Percentiles rank a stretch among this genome's conserved stretches.
These are phyloP conservation scores for Steinernema feltiae DNA, from an alignment of 1,140 invertebrate genomes.

Conservation along the genomic window DNA sequence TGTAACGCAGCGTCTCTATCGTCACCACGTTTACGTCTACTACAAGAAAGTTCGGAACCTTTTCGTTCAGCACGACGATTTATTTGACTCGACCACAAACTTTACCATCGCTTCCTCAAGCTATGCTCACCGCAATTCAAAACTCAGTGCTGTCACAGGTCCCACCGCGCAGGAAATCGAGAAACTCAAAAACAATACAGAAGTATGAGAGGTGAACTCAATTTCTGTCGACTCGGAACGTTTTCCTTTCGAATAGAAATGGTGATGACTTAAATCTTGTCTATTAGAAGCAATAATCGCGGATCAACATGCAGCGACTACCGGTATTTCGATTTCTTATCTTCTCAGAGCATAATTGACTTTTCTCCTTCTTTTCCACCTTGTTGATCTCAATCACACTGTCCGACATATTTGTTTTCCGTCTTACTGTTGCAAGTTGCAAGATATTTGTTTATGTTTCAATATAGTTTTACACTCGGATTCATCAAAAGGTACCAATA, in stretches of 20 bases:
- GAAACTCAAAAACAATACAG: background rate
- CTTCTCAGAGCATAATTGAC: background rate
- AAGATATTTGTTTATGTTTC: no score
- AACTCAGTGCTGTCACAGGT: background rate
- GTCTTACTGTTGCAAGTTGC: no score
- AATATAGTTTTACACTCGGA: background rate
- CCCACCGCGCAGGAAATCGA: background rate
- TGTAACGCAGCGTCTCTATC: conserved; percentile 38
- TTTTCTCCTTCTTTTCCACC: background rate
- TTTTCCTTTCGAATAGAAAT: no score
- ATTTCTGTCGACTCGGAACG: no score
- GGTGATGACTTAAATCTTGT: no score
- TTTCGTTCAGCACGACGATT: background rate
- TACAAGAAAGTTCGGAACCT: background rate
- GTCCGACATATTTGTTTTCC: background rate
- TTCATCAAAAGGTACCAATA: background rate
- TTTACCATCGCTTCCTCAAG: background rate
- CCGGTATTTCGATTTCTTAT: background rate
- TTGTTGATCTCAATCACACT: background rate
- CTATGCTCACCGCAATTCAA: background rate
- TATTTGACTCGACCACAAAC: background rate
- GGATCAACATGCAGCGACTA: background rate
- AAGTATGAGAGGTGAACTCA: background rate
- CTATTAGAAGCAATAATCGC: background rate
- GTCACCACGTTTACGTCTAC: background rate